These are phyloP conservation scores for Polietes domitor DNA, from an alignment of 2,888 invertebrate genomes.

Conservation along the genomic window DNA sequence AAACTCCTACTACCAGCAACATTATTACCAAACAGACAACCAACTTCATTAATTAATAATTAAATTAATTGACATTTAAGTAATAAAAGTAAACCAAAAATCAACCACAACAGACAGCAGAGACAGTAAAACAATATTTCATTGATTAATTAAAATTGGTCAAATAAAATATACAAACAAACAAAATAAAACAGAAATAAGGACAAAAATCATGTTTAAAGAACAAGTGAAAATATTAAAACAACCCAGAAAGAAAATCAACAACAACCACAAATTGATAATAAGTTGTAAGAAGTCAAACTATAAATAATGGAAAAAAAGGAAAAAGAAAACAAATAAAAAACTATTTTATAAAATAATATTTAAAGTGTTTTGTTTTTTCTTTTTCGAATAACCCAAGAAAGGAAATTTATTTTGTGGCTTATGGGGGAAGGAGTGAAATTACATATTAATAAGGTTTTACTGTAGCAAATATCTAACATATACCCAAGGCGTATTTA, in stretches of 20 bases:
- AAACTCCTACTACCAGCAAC: neutral
- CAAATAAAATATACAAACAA: neutral
- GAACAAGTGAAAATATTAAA: slow-evolving; percentile 60
- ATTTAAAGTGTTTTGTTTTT: neutral
- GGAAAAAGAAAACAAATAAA: slow-evolving; percentile 69
- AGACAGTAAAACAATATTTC: slow-evolving; percentile 30
- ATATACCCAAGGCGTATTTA: no score
- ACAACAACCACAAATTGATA: slow-evolving; percentile 71
- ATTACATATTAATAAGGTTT: no score
- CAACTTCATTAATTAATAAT: no score
- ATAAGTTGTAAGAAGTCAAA: slow-evolving; percentile 70
- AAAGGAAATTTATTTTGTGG: no score
- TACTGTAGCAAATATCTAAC: no score
- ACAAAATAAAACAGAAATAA: slow-evolving; percentile 25
- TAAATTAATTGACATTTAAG: slow-evolving; percentile 53
- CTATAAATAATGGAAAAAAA: slow-evolving; percentile 64
- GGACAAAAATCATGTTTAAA: slow-evolving; percentile 54
- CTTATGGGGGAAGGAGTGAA: no score
- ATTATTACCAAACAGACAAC: neutral
- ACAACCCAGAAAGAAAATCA: slow-evolving; percentile 66
- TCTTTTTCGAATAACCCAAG: neutral
- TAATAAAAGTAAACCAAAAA: slow-evolving; percentile 15
- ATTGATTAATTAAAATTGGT: slow-evolving; percentile 53
- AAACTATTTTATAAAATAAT: slow-evolving; percentile 77
- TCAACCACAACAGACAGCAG: neutral